phyloP scores from a whole-genome alignment of 2,888 invertebrate species.

The Steinernema hermaphroditum region DNA sequence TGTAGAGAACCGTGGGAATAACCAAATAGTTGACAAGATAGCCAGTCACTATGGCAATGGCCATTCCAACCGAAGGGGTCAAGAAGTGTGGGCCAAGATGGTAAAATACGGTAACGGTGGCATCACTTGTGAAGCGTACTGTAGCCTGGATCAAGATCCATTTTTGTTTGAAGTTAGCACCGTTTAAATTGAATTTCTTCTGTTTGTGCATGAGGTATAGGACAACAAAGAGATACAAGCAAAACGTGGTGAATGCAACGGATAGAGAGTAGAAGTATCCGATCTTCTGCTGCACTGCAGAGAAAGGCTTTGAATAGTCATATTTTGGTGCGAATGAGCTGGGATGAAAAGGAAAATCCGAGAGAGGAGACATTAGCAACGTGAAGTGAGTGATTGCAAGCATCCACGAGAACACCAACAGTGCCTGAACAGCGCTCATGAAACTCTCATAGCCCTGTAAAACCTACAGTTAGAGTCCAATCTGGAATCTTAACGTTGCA shows the following conservation, averaged over 20 bases:
- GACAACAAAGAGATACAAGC: not conserved
- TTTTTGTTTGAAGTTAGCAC: not conserved
- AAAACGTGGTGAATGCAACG: not conserved
- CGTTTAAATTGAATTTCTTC: not conserved
- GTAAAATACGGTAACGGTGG: constrained; percentile 10
- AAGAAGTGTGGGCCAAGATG: not conserved
- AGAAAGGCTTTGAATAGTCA: constrained; percentile 3
- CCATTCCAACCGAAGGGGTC: not conserved
- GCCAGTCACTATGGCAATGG: not conserved
- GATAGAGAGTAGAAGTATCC: constrained; percentile 4
- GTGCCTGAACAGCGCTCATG: not conserved
- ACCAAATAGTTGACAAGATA: not conserved
- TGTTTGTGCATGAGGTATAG: not conserved
- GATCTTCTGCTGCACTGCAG: not conserved
- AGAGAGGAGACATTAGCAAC: not conserved
- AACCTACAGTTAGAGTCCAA: not conserved
- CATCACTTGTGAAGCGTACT: not conserved
- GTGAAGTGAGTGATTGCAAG: not conserved
- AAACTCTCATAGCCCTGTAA: not conserved
- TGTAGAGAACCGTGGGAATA: not conserved
- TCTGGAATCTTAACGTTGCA: not conserved
- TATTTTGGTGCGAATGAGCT: not conserved
- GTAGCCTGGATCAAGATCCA: not conserved
- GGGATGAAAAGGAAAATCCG: not conserved
- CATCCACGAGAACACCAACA: not conserved